These are phyloP conservation scores for Melolontha melolontha DNA, from an alignment of 2,888 invertebrate species.

Conservation along the genomic window DNA sequence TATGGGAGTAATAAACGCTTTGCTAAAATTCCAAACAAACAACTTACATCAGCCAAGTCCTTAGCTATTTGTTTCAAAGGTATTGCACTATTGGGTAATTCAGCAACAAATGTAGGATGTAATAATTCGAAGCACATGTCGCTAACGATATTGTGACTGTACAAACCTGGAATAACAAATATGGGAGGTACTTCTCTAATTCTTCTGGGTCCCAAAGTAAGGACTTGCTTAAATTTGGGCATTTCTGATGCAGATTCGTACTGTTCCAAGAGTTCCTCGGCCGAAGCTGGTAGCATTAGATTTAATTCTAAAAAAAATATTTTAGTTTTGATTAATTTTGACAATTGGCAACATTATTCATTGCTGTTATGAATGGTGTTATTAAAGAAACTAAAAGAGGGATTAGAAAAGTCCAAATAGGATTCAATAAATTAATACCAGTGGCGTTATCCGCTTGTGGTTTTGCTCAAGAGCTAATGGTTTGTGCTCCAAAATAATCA, in stretches of 20 bases:
- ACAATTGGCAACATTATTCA: no score
- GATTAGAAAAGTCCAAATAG: no score
- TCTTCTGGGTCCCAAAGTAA: slow-evolving; percentile 60
- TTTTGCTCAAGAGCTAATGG: no score
- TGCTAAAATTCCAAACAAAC: no score
- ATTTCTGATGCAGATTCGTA: slow-evolving; percentile 53
- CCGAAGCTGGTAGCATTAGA: slow-evolving; percentile 57
- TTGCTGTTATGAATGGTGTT: no score
- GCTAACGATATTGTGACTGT: slow-evolving; percentile 54
- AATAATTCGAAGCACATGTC: slow-evolving; percentile 59
- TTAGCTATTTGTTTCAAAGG: slow-evolving; percentile 57
- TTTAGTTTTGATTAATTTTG: neutral
- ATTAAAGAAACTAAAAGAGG: no score
- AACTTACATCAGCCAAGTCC: slow-evolving; percentile 56
- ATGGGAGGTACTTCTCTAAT: slow-evolving; percentile 62
- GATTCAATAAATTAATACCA: no score
- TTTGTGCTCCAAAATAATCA: no score
- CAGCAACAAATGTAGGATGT: slow-evolving; percentile 62
- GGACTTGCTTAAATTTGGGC: slow-evolving; percentile 59
- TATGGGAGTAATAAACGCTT: slow-evolving; percentile 15
- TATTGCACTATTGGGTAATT: slow-evolving; percentile 55
- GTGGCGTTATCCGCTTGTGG: no score
- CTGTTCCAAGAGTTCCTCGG: slow-evolving; percentile 55
- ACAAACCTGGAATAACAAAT: slow-evolving; percentile 63
- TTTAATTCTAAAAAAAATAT: slow-evolving; percentile 56